Base-by-base conservation (phyloP, 1,140 invertebrate species). In the Drosophila simulans region DNA sequence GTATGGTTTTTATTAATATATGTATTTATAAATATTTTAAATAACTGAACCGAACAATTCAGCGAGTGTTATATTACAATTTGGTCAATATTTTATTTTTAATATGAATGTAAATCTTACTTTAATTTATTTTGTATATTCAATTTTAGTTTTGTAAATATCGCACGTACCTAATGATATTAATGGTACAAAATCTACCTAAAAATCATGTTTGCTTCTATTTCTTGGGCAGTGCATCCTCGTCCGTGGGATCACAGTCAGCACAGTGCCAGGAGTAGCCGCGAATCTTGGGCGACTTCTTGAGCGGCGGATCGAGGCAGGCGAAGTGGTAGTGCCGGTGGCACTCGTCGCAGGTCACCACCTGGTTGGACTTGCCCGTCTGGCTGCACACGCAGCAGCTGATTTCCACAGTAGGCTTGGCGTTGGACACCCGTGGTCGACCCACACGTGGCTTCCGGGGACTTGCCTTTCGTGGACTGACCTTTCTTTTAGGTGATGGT, bases 201-300 rank as follows among this genome's bases (percentile, higher is more conserved):
- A 52, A 52, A 35, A 48, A 54, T 31, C 31, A 8, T 37, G 11
- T 13, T n/a, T 52, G 20, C 34, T 37, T n/a, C 37, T 74, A 70
- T 57, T 71, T 71, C 40, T 79, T 76, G 43, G 75, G 71, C 70
- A 78, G 56, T 46, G 83, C 79, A 45, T 91, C 90, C 17, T 91
- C 90, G 22, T 91, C 97, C 80, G 97, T 97, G 54, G 97, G 96
- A 94, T 98, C 97, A 94, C 98, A 99, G 91, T 98, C 97, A 49
- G 97, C 97, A 93, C 98, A 99, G 92, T 98, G 97, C 98, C 98
- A 99, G 5, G 97, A 97, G 92, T 98, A 98, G 40, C 98, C 97
- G 60, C 97, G 94, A 71, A 96, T 95, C 93, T 98, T 98, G 2
- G 98, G 98, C 46, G 97, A 97, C 92, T 98, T 98, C 92, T 97